Percentiles rank a stretch among this genome's conserved stretches.
phyloP scores from a whole-genome alignment of 2,888 invertebrate genomes.

The Ectobius pallidus region DNA sequence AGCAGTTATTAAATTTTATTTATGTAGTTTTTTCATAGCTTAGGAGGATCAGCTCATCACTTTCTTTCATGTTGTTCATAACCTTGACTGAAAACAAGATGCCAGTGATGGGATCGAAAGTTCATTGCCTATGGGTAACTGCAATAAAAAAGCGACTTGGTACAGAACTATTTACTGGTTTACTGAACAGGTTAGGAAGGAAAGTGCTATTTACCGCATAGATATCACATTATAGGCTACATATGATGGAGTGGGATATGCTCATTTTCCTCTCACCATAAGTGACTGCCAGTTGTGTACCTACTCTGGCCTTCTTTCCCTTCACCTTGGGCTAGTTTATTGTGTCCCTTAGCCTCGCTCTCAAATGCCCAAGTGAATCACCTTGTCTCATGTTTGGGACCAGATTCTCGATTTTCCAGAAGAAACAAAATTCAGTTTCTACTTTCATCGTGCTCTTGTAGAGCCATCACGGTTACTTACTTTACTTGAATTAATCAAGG shows the following conservation, averaged over 20 bases:
- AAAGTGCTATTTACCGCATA: background rate
- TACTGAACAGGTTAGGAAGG: background rate
- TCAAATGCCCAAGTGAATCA: conserved; percentile 25
- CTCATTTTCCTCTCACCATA: background rate
- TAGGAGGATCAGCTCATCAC: too few species aligned
- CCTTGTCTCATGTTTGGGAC: background rate
- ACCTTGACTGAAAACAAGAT: too few species aligned
- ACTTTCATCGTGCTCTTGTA: background rate
- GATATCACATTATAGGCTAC: too few species aligned
- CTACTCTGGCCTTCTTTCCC: conserved; percentile 23
- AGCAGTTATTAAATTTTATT: too few species aligned
- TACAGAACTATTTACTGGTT: too few species aligned
- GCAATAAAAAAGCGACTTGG: background rate
- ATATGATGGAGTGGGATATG: background rate
- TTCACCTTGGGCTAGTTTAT: conserved; percentile 28
- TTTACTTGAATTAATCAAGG: background rate
- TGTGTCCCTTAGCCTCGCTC: conserved; percentile 26
- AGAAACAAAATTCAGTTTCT: background rate
- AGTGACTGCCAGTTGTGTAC: background rate
- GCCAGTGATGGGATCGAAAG: background rate
- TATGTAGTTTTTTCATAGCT: too few species aligned
- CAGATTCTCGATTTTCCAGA: background rate
- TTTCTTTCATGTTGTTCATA: too few species aligned
- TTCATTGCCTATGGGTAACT: background rate
- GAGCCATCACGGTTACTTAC: background rate